Base-by-base conservation (phyloP, 2,888 invertebrate species). In the Nezara viridula region DNA sequence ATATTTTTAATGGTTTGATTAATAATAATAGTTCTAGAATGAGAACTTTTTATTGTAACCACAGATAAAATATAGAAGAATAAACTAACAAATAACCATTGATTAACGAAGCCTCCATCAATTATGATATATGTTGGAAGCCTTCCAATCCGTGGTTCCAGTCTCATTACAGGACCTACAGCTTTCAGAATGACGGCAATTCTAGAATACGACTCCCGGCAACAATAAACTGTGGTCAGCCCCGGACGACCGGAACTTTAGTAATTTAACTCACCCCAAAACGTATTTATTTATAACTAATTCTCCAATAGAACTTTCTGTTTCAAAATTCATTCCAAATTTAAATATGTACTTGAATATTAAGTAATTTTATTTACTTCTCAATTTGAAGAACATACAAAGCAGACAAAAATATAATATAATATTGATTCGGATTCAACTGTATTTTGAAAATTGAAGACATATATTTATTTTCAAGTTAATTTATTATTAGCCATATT, bases 151-250 rank as follows among this genome's bases (percentile, higher is more conserved):
- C 12, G 0, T n/a, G 24, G 81, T 24, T 40, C 81, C 44, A 4
- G 4, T 81, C 66, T 40, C 44, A 81, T 81, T 81, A 44, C 24
- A 44, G 10, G 6, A n/a, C 0, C 81, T 19, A 81, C 44, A 44
- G 81, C 81, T 44, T 44, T 24, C 66, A 37, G 37, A 37, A 73
- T 21, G 66, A 73, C 66, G 66, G 32, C 66, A 73, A 73, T 73
- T 73, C 66, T 73, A 73, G 66, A 21, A 73, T 73, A 73, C 37
- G 66, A 73, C 32, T 73, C 4, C 32, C 37, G 37, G 66, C 66
- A 19, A 73, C 66, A 73, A 73, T 73, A 73, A 73, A 73, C 32
- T 37, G 66, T 32, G 66, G 66, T 73, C 66, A 73, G 32, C 24
- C 32, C 7, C 7, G 24, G 7, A 73, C 32, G 32, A 10, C 66